A percentile compares a stretch with the other conserved stretches of the same genome.
These are phyloP conservation scores for Lagodon rhomboides DNA, from an alignment of 2,797 vertebrate species.

Conservation along the genomic window DNA sequence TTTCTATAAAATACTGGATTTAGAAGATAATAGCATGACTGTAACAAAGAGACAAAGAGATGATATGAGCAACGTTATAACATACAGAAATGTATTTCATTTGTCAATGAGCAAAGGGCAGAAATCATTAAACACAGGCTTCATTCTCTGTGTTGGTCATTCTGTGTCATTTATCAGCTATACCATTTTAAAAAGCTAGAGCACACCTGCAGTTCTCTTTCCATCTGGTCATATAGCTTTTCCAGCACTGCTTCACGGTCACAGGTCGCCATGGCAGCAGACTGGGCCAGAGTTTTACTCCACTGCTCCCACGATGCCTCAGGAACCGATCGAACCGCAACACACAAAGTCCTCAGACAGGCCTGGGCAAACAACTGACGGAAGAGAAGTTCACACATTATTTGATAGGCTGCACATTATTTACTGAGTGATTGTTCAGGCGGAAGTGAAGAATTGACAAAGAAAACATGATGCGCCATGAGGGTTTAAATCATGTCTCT, in stretches of 20 bases:
- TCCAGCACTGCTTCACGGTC: slow-evolving; percentile 81
- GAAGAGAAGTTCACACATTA: slow-evolving; percentile 51
- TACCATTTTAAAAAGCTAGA: slow-evolving; percentile 11
- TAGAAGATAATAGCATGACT: not conserved
- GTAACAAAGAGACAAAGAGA: not conserved
- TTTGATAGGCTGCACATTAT: slow-evolving; percentile 48
- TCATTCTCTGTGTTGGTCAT: not conserved
- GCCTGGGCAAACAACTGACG: slow-evolving; percentile 86
- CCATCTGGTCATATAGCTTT: slow-evolving; percentile 90
- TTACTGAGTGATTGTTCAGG: slow-evolving; percentile 25
- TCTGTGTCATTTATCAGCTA: not conserved
- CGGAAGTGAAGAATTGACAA: slow-evolving; percentile 35
- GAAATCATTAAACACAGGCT: not conserved
- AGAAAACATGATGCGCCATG: slow-evolving; percentile 32
- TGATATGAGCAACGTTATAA: not conserved
- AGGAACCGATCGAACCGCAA: slow-evolving; percentile 90
- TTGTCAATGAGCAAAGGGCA: not conserved
- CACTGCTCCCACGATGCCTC: slow-evolving; percentile 85
- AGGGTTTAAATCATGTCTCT: slow-evolving; percentile 29
- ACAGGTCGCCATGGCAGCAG: slow-evolving; percentile 78
- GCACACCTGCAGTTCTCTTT: slow-evolving; percentile 89
- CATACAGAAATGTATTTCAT: not conserved
- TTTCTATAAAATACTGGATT: not conserved
- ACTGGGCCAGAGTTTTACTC: slow-evolving; percentile 82
- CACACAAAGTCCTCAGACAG: slow-evolving; percentile 93